phyloP scores from a whole-genome alignment of 2,888 invertebrate species.

The Phortica magna region DNA sequence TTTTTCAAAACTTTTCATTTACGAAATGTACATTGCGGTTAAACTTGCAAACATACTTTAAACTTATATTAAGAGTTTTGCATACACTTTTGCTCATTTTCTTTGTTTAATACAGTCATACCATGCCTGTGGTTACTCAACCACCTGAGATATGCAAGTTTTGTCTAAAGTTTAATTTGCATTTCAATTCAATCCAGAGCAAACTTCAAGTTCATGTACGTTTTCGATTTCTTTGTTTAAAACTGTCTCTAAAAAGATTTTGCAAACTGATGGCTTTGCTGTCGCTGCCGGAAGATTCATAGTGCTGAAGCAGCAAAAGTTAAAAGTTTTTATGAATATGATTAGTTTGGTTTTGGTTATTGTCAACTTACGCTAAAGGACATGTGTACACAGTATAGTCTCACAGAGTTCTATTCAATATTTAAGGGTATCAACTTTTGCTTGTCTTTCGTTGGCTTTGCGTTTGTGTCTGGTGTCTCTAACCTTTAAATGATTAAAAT shows the following conservation, averaged over 20 bases:
- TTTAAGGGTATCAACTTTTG: conserved; percentile 14
- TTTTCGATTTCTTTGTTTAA: conserved; percentile 59
- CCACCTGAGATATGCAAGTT: conserved; percentile 2
- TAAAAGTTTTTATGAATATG: conserved; percentile 49
- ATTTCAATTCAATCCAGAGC: conserved; percentile 63
- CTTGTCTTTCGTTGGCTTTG: not conserved
- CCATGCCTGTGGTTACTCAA: too few relatives aligned
- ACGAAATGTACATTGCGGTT: not conserved
- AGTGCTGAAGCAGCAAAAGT: conserved; percentile 27
- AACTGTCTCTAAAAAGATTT: conserved; percentile 54
- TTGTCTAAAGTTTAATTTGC: conserved; percentile 59
- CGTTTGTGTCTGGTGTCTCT: too few relatives aligned
- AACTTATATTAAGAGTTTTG: not conserved
- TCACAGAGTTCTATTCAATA: not conserved
- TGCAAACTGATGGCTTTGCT: too few relatives aligned
- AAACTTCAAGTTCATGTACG: conserved; percentile 29
- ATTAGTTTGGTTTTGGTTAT: conserved; percentile 50
- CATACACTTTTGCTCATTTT: conserved; percentile 46
- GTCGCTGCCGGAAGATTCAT: conserved; percentile 47
- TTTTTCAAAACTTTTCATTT: conserved; percentile 1
- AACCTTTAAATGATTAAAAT: conserved; percentile 27
- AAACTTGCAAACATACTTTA: not conserved
- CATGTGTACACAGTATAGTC: not conserved
- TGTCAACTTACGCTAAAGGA: not conserved
- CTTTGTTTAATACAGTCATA: conserved; percentile 45